Conservation (phyloP, 2,888 invertebrate genomes). For the Rosalia funebris region DNA sequence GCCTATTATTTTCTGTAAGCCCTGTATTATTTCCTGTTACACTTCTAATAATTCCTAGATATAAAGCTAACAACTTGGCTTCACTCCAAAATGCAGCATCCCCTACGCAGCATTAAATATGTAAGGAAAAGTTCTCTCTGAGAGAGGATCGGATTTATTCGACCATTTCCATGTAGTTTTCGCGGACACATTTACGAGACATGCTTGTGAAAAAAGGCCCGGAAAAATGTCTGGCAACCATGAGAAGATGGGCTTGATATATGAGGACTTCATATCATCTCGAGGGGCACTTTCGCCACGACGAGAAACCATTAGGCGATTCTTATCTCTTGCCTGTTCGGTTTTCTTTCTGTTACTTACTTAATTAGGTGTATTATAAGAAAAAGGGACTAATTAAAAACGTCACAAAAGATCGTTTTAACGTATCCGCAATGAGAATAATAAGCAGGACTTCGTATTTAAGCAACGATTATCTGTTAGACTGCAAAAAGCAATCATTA, state of each 20-base stretch:
- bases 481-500: too few species aligned
- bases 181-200: conserved; percentile 5
- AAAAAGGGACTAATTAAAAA: conserved; percentile 3
- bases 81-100: neutral
- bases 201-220: neutral
- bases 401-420: too few species aligned
- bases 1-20: too few species aligned
- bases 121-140: neutral
- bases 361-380: neutral
- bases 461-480: too few species aligned
- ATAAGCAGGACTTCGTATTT: too few species aligned
- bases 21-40: too few species aligned
- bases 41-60: neutral
- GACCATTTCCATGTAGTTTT: conserved; percentile 21
- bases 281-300: neutral
- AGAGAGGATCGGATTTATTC: conserved; percentile 18
- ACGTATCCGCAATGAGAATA: too few species aligned
- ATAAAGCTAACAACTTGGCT: conserved; percentile 4
- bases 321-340: conserved; percentile 6
- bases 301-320: conserved; percentile 5
- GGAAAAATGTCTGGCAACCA: conserved; percentile 9
- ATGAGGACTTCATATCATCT: conserved; percentile 12
- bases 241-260: conserved; percentile 12
- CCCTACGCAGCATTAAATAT: neutral
- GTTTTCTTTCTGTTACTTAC: neutral